Base-by-base conservation (phyloP, 2,888 invertebrate species). In the Drosophila kambysellisi region DNA sequence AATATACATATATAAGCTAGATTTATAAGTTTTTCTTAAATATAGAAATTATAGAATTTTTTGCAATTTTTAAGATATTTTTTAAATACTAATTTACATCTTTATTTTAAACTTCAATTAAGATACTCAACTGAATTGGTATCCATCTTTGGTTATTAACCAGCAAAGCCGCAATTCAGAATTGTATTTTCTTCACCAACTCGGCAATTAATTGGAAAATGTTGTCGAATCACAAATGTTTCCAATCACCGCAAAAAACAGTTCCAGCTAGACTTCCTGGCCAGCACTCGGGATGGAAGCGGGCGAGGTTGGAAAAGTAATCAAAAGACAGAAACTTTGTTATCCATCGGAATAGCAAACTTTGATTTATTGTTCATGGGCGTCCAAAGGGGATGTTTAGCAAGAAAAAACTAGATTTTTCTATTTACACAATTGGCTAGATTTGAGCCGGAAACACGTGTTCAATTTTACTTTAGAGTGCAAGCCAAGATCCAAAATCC, bases 321-420 rank as follows among this genome's bases (percentile, higher is more conserved):
- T 63, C 43, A 53, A 61, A 73, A 35, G 39, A 8, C 29, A 48
- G 29, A 60, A 64, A 68, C 58, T 74, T 63, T 46, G 7, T 46
- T 46, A 15, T 1, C 8, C 20, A 46, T 25, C 12, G 20, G 15
- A 68, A 20, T 12, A 41, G 9, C 15, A 56, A 56, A 69, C 33
- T 62, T 54, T 52, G 61, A 74, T 79, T 76, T 74, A 76, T 52
- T 73, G 51, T 17, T 57, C 30, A 39, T 48, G 29, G 37, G 1
- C 5, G 17, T 11, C 4, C 17, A 29, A 11, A 3, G 25, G 0
- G 17, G 17, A 1, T 17, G 20, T 46, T 12, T 7, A 2, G 15
- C 17, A 3, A 15, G 15, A 37, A 17, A 17, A 7, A 37, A 37
- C 1, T 12, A 1, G 2, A 4, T 4, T 53, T 35, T 35, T 35